Evolutionary conservation across 2,888 invertebrate species (phyloP).

Genomic region (Thymelicus lineola): DNA sequence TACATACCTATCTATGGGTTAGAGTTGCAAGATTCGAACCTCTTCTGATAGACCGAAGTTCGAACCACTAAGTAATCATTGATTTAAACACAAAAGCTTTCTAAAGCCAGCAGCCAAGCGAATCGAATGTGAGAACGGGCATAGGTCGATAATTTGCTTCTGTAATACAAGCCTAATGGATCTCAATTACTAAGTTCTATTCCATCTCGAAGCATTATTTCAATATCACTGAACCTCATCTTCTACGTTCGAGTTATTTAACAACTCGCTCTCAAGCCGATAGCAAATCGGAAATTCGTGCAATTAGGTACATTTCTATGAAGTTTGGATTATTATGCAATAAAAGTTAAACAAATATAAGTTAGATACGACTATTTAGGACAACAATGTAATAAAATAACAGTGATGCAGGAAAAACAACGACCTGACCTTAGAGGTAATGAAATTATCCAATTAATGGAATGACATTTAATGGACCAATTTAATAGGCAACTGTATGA

Average conservation of each 20-base stretch:
- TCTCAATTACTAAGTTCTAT: conserved; percentile 34
- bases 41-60: background rate
- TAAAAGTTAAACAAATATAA: no score
- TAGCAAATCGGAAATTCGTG: conserved; percentile 34
- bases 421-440: no score
- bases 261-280: conserved; percentile 27
- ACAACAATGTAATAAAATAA: no score
- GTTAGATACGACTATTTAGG: no score
- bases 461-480: no score
- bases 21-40: background rate
- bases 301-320: conserved; percentile 20
- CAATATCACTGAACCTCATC: conserved; percentile 25
- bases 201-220: conserved; percentile 26
- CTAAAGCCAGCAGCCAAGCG: conserved; percentile 59
- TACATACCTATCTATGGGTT: no score
- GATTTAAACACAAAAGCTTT: conserved; percentile 62
- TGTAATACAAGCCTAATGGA: conserved; percentile 46
- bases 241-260: conserved; percentile 33
- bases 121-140: conserved; percentile 70
- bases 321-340: conserved; percentile 1
- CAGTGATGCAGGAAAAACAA: no score
- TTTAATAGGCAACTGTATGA: no score
- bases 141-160: conserved; percentile 73
- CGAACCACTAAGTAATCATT: background rate
- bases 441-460: no score